phyloP scores from a whole-genome alignment of 2,797 vertebrate genomes.

The Buphagus erythrorhynchus region DNA sequence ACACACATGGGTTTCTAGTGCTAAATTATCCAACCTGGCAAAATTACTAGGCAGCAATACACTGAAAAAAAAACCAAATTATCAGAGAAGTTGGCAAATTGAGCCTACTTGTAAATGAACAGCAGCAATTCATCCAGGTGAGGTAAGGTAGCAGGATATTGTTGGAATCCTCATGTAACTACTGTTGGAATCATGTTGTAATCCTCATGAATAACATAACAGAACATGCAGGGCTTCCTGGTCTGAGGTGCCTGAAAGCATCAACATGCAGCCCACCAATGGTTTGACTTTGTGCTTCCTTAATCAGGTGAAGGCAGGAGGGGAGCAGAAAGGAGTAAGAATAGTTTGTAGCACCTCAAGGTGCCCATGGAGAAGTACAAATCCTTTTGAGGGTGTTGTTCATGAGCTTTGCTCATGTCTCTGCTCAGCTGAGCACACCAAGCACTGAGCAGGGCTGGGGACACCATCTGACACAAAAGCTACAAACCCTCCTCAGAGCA shows the following conservation, averaged over 20 bases:
- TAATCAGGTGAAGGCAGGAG: background rate
- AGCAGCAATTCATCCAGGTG: background rate
- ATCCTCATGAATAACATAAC: accelerated
- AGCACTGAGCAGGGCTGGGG: accelerated
- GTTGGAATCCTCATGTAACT: background rate
- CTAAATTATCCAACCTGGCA: background rate
- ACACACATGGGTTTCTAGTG: accelerated
- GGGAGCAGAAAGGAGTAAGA: background rate
- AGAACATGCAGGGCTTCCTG: accelerated
- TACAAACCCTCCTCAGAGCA: background rate
- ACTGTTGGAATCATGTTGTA: accelerated
- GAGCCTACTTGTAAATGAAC: background rate
- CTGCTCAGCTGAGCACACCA: background rate
- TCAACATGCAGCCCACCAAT: accelerated
- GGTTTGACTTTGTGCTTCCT: background rate
- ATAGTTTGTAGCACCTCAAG: accelerated
- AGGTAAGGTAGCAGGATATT: accelerated
- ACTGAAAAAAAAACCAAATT: background rate
- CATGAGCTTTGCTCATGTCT: background rate
- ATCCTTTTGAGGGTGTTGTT: background rate
- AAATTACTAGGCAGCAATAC: background rate
- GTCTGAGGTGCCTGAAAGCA: background rate
- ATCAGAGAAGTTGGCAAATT: background rate
- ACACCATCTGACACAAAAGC: background rate
- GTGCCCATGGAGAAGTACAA: background rate